These are phyloP conservation scores for Benitochromis conjunctus DNA, from an alignment of 2,113 vertebrate species.

Conservation along the genomic window DNA sequence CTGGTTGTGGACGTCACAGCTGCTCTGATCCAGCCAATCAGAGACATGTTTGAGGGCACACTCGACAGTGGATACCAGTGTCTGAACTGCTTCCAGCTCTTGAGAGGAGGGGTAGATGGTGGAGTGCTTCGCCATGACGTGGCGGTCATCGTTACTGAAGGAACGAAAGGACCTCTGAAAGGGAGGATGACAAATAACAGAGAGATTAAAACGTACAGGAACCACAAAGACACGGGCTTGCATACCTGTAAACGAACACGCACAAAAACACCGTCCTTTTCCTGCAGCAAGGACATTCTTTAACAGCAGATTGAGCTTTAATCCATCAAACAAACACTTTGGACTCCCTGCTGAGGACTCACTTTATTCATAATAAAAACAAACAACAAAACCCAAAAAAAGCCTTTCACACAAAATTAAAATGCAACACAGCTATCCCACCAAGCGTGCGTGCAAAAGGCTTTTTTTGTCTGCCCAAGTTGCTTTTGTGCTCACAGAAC, in stretches of 20 bases:
- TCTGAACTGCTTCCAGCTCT: conserved; percentile 95
- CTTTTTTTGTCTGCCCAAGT: not conserved
- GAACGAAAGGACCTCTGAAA: conserved; percentile 96
- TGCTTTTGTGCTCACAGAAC: not conserved
- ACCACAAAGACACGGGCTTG: not conserved
- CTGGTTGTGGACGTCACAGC: not conserved
- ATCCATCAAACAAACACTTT: not conserved
- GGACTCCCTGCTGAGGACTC: not conserved
- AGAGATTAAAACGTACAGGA: not conserved
- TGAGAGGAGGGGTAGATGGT: conserved; percentile 96
- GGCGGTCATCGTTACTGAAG: conserved; percentile 97
- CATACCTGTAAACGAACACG: not conserved
- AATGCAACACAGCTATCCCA: not conserved
- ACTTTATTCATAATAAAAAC: not conserved
- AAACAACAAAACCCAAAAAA: not conserved
- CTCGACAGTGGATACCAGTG: conserved; percentile 95
- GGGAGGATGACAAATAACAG: not conserved
- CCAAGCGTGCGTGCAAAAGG: not conserved
- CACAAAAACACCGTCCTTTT: not conserved
- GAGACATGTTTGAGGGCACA: conserved; percentile 97
- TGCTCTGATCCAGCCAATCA: conserved; percentile 90
- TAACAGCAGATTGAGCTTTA: not conserved
- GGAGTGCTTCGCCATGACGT: conserved; percentile 99
- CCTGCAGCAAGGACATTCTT: not conserved
- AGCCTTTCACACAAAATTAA: not conserved